Conservation (phyloP, 2,888 invertebrate species). For the Tanytarsus gracilentus region DNA sequence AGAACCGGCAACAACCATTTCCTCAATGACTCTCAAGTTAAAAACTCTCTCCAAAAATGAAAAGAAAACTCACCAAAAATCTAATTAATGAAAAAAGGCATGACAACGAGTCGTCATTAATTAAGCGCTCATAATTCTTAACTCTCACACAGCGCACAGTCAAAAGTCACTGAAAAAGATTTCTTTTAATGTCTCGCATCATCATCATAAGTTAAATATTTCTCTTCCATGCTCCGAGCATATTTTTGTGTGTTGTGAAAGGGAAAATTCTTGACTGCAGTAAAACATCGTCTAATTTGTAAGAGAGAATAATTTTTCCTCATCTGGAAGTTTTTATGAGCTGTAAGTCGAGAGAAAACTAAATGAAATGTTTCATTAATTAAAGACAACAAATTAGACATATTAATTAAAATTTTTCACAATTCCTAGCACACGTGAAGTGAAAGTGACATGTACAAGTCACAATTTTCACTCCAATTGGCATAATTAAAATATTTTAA, state of each 20-base stretch:
- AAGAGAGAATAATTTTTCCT: too few species aligned
- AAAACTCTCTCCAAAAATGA: background rate
- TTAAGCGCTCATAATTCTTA: constrained; percentile 13
- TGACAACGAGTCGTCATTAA: constrained; percentile 5
- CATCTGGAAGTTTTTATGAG: too few species aligned
- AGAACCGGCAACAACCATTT: too few species aligned
- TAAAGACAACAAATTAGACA: constrained; percentile 19
- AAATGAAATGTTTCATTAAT: constrained; percentile 20
- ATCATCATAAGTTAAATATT: background rate
- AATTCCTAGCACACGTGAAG: background rate
- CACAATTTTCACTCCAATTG: too few species aligned
- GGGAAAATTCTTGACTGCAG: background rate
- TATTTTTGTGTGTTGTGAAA: background rate
- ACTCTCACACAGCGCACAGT: background rate
- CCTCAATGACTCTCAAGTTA: too few species aligned
- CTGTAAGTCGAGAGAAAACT: too few species aligned
- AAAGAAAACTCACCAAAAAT: background rate
- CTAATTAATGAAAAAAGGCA: constrained; percentile 4
- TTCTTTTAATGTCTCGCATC: background rate
- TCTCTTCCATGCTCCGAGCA: background rate
- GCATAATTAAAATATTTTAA: too few species aligned
- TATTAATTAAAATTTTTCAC: constrained; percentile 7
- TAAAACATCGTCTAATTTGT: constrained; percentile 6
- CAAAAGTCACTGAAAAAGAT: background rate
- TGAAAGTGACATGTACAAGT: background rate